Percentiles rank a stretch among this genome's conserved stretches.
Conservation (phyloP, 1,140 invertebrate species). For the Streblospio benedicti region DNA sequence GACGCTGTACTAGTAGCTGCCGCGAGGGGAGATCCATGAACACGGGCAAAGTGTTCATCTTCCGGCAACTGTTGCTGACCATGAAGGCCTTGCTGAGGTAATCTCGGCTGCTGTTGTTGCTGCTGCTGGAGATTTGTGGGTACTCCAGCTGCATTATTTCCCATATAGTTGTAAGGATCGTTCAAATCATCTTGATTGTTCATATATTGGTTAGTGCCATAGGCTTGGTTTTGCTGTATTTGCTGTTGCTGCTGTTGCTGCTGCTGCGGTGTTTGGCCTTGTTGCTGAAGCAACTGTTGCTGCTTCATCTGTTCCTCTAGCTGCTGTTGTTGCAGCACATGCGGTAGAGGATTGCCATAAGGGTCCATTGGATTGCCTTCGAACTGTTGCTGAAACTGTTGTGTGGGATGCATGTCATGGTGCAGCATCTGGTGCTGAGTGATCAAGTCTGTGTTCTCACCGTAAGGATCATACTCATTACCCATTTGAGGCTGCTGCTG, state of each 20-base stretch:
- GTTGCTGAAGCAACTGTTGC: neutral
- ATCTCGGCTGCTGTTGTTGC: conserved; percentile 1
- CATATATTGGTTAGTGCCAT: neutral
- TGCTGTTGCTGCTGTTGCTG: conserved; percentile 8
- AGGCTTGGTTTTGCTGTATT: neutral
- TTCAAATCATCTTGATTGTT: too few relatives aligned
- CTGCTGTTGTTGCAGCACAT: neutral
- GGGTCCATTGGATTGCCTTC: conserved; percentile 64
- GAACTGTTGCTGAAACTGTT: conserved; percentile 69
- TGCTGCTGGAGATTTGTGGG: conserved; percentile 5
- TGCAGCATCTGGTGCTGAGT: conserved; percentile 69
- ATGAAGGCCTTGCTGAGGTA: neutral
- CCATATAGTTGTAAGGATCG: too few relatives aligned
- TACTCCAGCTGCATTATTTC: too few relatives aligned
- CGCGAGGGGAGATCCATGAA: too few relatives aligned
- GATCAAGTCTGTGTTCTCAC: conserved; percentile 69
- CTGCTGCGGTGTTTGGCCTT: neutral
- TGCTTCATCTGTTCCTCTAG: neutral
- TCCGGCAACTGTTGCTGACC: neutral
- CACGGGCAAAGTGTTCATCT: too few relatives aligned
- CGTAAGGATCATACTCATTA: conserved; percentile 69
- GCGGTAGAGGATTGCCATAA: conserved; percentile 61
- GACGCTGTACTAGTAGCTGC: too few relatives aligned
- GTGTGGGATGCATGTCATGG: conserved; percentile 63
- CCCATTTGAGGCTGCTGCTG: conserved; percentile 68